Base-by-base conservation (phyloP, 2,888 invertebrate genomes). In the Trachelus stipa region DNA sequence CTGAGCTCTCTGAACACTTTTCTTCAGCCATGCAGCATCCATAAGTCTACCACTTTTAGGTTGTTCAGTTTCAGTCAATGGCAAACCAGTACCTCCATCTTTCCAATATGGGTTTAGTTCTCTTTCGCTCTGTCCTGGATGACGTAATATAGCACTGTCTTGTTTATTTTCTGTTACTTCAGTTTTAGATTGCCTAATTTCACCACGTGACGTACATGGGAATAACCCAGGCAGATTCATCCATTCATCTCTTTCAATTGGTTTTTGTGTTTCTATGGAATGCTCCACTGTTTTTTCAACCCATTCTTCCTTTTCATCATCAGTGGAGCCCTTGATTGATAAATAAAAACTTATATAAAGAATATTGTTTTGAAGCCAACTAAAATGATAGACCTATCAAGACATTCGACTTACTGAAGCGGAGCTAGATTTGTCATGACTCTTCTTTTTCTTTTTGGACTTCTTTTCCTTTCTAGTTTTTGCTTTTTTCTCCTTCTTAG, bases 51-150 rank as follows among this genome's bases (percentile, higher is more conserved):
- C 71, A 1, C 34, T 68, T 68, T 68, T 40, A 74, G 40, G 88
- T 86, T 91, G 92, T 84, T 91, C 90, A 87, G 89, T 89, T 15
- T 83, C 80, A 12, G 78, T 78, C 75, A 83, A 79, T 0, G 98
- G 98, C 79, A 98, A 89, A 2, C 98, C 98, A 76, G 94, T 94
- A 0, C 98, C 98, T 73, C 97, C 97, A 91, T 95, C 93, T 92
- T 96, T 97, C 98, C 98, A 98, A 88, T 97, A 96, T 0, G 97
- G 98, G 93, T 98, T 98, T 77, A 98, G 92, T 92, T 98, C 98
- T 86, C 95, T 93, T 1, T 91, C 92, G 89, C 95, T 95, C 81
- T 95, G 95, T 0, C 95, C 94, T 30, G 96, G 96, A 92, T 93
- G 82, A 90, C 95, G 93, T 85, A 95, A 95, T 69, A 93, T 92